Percentiles rank a stretch among this genome's conserved stretches.
Evolutionary conservation across 2,888 invertebrate species (phyloP).

Genomic region (Endomychus coccineus): DNA sequence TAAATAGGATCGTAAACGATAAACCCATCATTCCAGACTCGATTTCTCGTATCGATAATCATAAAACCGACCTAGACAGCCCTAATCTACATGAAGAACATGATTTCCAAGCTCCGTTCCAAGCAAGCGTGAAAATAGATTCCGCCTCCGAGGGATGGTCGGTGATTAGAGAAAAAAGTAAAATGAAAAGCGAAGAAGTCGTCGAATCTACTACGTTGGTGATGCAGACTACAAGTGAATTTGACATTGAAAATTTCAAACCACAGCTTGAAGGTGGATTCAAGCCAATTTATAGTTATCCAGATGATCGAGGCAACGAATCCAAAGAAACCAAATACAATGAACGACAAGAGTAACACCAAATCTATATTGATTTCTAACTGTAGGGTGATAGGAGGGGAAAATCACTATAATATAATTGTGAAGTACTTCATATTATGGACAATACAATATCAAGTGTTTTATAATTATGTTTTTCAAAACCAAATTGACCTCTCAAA

Average conservation of each 20-base stretch:
- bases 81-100: conserved; percentile 40
- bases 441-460: too few species aligned
- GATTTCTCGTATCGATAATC: conserved; percentile 18
- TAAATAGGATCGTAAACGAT: too few species aligned
- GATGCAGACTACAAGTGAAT: conserved; percentile 44
- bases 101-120: conserved; percentile 62
- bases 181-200: conserved; percentile 25
- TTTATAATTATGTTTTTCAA: too few species aligned
- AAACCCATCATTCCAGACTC: too few species aligned
- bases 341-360: conserved; percentile 20
- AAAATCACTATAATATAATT: too few species aligned
- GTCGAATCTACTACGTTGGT: conserved; percentile 36
- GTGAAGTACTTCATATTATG: too few species aligned
- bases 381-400: too few species aligned
- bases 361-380: too few species aligned
- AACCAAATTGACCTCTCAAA: too few species aligned
- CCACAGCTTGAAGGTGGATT: conserved; percentile 64
- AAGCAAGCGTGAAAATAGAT: conserved; percentile 57
- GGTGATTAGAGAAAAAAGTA: conserved; percentile 44
- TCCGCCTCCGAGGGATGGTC: conserved; percentile 57
- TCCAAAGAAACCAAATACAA: conserved; percentile 17
- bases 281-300: conserved; percentile 54
- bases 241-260: conserved; percentile 60
- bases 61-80: conserved; percentile 18
- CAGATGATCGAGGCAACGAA: conserved; percentile 5